Evolutionary conservation across 2,113 vertebrate species (phyloP), one percentile per base, ranked within the genome.

Genomic region (Phrynosoma platyrhinos): DNA sequence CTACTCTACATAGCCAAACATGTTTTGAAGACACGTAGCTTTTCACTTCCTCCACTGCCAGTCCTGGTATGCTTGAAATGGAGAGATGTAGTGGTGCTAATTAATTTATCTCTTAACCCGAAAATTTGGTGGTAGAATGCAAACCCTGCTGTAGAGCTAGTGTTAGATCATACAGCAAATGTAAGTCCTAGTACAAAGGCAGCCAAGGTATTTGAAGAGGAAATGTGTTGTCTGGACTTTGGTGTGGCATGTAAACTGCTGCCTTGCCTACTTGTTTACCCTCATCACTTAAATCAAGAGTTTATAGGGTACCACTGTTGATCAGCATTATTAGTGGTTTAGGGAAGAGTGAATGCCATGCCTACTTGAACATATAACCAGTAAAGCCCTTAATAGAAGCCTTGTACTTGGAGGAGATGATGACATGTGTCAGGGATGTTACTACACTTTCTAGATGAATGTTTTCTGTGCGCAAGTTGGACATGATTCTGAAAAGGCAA

Each of bases 331-430:
- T 77, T 68, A 76, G 53, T 82, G 79, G 71, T 58, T 91, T 79
- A 80, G 40, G 66, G 86, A 58, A 74, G 27, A 12, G 20, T 14
- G 55, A 13, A 71, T 76, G 42, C 4, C 69, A 21, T 20, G n/a
- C 3, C 18, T 58, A 18, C 47, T 30, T 78, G 62, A 77, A 9
- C 74, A 77, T 76, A 5, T 16, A 25, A 14, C 32, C 25, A 32
- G 71, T 1, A 66, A 83, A 53, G 25, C 66, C 23, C 6, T 30
- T 90, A 1, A 42, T n/a, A 36, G 21, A 4, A 5, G 0, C 0
- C 16, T 9, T 79, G 25, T 72, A 58, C 16, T 79, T 12, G 7
- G 55, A 27, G 32, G 30, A 91, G 27, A 0, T 0, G 2, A 64
- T 82, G 53, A n/a, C 7, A 20, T 1, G 66, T 27, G 14, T 32